Conservation (phyloP, 2,888 invertebrate genomes). For the Aphodius granarius region DNA sequence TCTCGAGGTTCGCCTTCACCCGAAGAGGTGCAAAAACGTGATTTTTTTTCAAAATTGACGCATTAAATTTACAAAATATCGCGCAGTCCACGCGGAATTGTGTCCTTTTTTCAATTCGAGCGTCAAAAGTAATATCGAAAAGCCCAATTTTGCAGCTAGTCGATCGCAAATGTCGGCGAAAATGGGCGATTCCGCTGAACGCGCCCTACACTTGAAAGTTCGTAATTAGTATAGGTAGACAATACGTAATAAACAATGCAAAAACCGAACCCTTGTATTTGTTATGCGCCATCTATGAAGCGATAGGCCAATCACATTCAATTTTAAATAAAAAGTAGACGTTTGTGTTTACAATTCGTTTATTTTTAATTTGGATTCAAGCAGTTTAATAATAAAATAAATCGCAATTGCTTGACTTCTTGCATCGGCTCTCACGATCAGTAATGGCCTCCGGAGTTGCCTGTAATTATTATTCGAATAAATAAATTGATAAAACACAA, state of each 20-base stretch:
- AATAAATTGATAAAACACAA: background rate
- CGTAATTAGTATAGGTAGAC: too few relatives aligned
- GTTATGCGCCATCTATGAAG: background rate
- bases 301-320: background rate
- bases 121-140: too few relatives aligned
- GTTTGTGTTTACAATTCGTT: background rate
- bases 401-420: background rate
- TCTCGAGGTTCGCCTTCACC: too few relatives aligned
- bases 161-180: too few relatives aligned
- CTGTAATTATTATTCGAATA: background rate
- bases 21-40: too few relatives aligned
- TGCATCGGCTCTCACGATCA: background rate
- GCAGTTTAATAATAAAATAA: background rate
- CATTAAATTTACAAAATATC: too few relatives aligned
- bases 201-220: too few relatives aligned
- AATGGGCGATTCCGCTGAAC: too few relatives aligned
- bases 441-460: background rate
- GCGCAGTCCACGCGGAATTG: too few relatives aligned
- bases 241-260: background rate
- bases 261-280: background rate
- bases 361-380: background rate
- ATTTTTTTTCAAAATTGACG: too few relatives aligned
- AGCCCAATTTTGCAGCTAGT: too few relatives aligned
- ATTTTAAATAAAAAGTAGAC: background rate
- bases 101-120: too few relatives aligned